Evolutionary conservation across 2,888 invertebrate genomes (phyloP), one percentile per base, ranked within the genome.

Genomic region (Eilema griseolum): DNA sequence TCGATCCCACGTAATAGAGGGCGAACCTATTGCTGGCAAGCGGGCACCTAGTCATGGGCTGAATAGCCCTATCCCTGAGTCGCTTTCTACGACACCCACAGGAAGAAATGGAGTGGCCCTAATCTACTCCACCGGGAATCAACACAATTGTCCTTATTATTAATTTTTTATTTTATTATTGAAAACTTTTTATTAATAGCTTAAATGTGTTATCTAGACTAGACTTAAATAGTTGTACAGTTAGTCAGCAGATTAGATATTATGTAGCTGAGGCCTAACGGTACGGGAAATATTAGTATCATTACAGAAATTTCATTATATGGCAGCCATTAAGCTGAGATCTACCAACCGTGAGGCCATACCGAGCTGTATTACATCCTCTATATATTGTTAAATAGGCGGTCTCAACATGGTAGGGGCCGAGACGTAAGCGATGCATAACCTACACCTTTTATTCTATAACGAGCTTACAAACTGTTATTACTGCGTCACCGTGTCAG

Each of bases 401-500:
- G 93, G 90, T 88, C 77, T 87, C 86, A 79, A 79, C 72, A 77
- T 75, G 74, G 85, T 81, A 88, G 90, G 91, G 92, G 90, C 87
- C 88, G 89, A 81, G 89, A 80, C 84, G 86, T 75, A 88, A 92
- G 79, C 93, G 89, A 90, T 90, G 88, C 95, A 90, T 92, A 93
- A 91, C 93, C 91, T 90, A 90, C 87, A 41, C 59, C 88, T 92
- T 93, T 93, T 92, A 92, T 92, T 90, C 89, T 89, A 91, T 93
- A 94, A 94, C 93, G 91, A 94, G 91, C 87, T 86, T 85, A 86
- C 87, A 87, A 88, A 90, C 94, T 93, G 91, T 95, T 92, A 95
- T 94, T 94, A 95, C 88, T 83, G 89, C 94, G 92, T 95, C 94
- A 93, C 89, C 85, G 77, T 91, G 94, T 94, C 95, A 94, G 87